phyloP scores from a whole-genome alignment of 2,888 invertebrate genomes.

The Epinotia demarniana region DNA sequence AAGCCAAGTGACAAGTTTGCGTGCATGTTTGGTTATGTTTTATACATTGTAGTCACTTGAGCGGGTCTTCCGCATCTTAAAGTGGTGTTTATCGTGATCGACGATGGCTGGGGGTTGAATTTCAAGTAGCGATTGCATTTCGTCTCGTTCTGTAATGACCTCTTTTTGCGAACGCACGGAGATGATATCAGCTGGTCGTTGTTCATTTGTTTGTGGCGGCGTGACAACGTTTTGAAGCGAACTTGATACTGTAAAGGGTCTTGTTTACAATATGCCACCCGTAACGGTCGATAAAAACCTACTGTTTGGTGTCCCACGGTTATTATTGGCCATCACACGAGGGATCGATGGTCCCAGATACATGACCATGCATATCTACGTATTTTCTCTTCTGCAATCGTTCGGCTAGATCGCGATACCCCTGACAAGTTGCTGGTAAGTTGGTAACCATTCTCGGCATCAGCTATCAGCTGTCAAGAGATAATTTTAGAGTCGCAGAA shows the following conservation, averaged over 20 bases:
- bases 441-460: slow-evolving; percentile 62
- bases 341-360: background rate
- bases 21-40: slow-evolving; percentile 45
- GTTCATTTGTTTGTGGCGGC: slow-evolving; percentile 4
- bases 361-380: slow-evolving; percentile 28
- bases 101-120: slow-evolving; percentile 41
- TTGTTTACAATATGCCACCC: background rate
- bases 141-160: slow-evolving; percentile 29
- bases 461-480: slow-evolving; percentile 64
- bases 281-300: background rate
- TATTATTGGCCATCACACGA: slow-evolving; percentile 6
- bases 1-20: slow-evolving; percentile 43
- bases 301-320: background rate
- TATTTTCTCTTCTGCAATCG: slow-evolving; percentile 50
- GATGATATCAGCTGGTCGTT: slow-evolving; percentile 28
- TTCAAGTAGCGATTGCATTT: slow-evolving; percentile 30
- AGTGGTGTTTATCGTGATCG: slow-evolving; percentile 32
- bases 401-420: slow-evolving; percentile 57
- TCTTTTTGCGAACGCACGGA: slow-evolving; percentile 12
- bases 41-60: slow-evolving; percentile 49
- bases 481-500: slow-evolving; percentile 64
- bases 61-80: slow-evolving; percentile 40
- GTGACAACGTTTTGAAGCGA: slow-evolving; percentile 1
- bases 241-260: background rate
- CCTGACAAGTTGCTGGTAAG: slow-evolving; percentile 64